These are phyloP conservation scores for Matsumyia berberina DNA, from an alignment of 2,888 invertebrate genomes.

Conservation along the genomic window DNA sequence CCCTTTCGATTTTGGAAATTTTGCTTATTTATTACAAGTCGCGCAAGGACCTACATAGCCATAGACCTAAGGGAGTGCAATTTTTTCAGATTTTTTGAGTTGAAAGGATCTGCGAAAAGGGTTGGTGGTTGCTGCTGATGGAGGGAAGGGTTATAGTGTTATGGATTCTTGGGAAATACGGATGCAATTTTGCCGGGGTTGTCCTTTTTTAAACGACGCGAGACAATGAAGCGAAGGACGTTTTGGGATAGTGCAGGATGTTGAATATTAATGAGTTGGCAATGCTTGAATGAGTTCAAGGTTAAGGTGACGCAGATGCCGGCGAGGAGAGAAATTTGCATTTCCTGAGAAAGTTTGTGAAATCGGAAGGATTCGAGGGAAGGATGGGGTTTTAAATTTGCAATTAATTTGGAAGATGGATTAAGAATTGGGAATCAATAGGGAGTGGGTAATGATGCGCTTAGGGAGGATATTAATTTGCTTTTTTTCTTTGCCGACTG, in stretches of 20 bases:
- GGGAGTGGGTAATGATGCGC: constrained; percentile 27
- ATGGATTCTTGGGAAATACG: constrained; percentile 46
- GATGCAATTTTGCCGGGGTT: constrained; percentile 49
- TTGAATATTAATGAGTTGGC: constrained; percentile 58
- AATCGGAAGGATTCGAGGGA: background rate
- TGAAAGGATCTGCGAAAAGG: constrained; percentile 23
- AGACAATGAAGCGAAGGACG: constrained; percentile 48
- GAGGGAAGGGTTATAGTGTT: constrained; percentile 50
- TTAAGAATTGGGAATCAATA: constrained; percentile 12
- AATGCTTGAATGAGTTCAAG: constrained; percentile 45
- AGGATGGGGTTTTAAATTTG: background rate
- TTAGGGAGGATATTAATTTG: constrained; percentile 14
- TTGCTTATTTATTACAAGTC: background rate
- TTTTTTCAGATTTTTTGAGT: constrained; percentile 11
- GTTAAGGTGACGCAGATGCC: constrained; percentile 28
- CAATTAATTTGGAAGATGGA: constrained; percentile 6
- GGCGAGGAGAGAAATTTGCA: constrained; percentile 34
- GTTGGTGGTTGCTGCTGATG: background rate
- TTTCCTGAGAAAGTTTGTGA: constrained; percentile 37
- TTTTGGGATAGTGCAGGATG: constrained; percentile 28
- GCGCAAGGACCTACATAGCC: background rate
- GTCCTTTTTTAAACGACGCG: background rate
- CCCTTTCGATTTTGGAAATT: constrained; percentile 36
- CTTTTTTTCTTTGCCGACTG: no score
- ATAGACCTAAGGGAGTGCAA: constrained; percentile 24